Evolutionary conservation across 2,888 invertebrate species (phyloP), one percentile per base, ranked within the genome.

Genomic region (Callyntrura guangdongensis): DNA sequence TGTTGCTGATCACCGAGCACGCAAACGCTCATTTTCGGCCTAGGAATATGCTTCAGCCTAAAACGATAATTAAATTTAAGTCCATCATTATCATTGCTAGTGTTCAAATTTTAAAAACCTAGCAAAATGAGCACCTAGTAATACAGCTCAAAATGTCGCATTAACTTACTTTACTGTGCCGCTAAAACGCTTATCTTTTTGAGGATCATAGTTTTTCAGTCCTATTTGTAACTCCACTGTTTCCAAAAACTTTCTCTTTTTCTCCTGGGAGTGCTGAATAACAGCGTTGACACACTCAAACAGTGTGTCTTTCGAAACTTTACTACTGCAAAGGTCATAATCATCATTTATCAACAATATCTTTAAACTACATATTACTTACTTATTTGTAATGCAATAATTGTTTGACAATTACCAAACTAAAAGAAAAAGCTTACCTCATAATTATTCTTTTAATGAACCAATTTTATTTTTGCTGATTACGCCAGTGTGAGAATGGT

Each of bases 181-280:
- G 95, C 98, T 98, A 97, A 99, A 99, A 98, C 99, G 99, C 96
- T 99, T 99, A 96, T 99, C 99, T 98, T 99, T 99, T 95, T 99
- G 99, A 94, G 99, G 99, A 96, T 99, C 99, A 96, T 99, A 99
- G 96, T 99, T 99, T 97, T 99, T 99, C 96, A 99, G 96, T 95
- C 99, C 99, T 94, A 99, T 99, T 96, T 99, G 99, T 89, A 99
- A 96, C 96, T 99, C 99, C 69, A 99, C 98, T 0, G 99, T 99
- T 95, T 99, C 99, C 95, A 98, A 96, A 95, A 99, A 99, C 94
- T 97, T 97, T 94, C 99, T 97, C 94, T 95, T 95, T 95, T 96
- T 96, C 95, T 98, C 98, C 94, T 97, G 96, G 0, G 99, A 97
- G 91, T 96, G 94, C 72, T 53, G 59, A 89, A 99, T 95, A 6